phyloP scores from a whole-genome alignment of 2,113 vertebrate species.

The Corythornis vintsioides region DNA sequence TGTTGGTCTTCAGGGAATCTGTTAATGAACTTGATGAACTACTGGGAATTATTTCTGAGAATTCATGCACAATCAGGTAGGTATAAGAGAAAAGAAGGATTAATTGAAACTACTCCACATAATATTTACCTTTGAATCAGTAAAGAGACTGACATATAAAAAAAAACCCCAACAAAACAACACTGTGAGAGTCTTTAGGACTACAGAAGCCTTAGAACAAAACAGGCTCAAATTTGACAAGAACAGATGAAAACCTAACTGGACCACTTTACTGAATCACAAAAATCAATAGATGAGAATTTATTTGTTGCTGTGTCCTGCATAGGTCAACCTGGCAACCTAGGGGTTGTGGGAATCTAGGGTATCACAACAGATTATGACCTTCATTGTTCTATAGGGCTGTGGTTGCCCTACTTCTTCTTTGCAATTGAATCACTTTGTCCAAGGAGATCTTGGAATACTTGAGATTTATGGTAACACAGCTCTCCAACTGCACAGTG shows the following conservation, averaged over 20 bases:
- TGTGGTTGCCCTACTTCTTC: neutral
- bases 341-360: rapidly evolving
- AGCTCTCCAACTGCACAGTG: rapidly evolving
- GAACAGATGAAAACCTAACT: neutral
- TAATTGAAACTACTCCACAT: neutral
- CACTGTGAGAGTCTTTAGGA: rapidly evolving
- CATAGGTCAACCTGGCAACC: neutral
- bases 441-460: neutral
- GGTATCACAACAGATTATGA: neutral
- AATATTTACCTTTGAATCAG: slow-evolving; percentile 26
- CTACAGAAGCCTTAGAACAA: neutral
- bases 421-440: neutral
- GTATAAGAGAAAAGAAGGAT: slow-evolving; percentile 38
- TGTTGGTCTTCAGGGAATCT: slow-evolving; percentile 51
- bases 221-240: neutral
- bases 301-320: neutral
- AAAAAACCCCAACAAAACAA: neutral
- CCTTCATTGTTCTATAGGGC: neutral
- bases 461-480: rapidly evolving
- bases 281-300: neutral
- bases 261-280: neutral
- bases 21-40: slow-evolving; percentile 74
- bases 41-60: slow-evolving; percentile 75
- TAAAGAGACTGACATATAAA: neutral
- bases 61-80: slow-evolving; percentile 63